Conservation (phyloP, 2,888 invertebrate species). For the Rugalucina vietnamica region DNA sequence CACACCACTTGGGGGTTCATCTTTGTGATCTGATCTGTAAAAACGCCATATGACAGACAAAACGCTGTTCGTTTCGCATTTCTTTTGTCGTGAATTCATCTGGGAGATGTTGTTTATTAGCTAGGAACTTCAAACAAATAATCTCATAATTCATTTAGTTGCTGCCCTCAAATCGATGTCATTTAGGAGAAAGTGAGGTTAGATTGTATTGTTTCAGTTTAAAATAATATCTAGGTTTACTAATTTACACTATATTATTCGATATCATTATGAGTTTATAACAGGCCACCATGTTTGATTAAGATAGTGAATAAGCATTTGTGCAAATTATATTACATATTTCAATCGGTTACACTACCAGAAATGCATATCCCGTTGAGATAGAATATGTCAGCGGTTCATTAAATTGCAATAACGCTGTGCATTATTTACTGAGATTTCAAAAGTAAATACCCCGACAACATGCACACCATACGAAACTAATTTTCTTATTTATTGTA, state of each 20-base stretch:
- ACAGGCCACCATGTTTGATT: too few relatives aligned
- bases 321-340: too few relatives aligned
- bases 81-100: background rate
- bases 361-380: too few relatives aligned
- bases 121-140: background rate
- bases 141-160: background rate
- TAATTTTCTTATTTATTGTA: background rate
- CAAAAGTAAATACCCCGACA: background rate
- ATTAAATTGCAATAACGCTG: background rate
- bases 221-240: too few relatives aligned
- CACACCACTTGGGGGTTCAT: conserved; percentile 1
- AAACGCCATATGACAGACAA: conserved; percentile 8
- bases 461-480: background rate
- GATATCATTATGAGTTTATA: too few relatives aligned
- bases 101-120: background rate
- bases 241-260: too few relatives aligned
- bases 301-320: too few relatives aligned
- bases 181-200: background rate
- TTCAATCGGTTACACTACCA: too few relatives aligned
- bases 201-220: too few relatives aligned
- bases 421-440: background rate
- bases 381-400: too few relatives aligned
- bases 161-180: background rate
- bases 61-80: background rate
- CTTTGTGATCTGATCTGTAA: background rate